These are phyloP conservation scores for Nomia melanderi DNA, from an alignment of 1,140 invertebrate species.

Conservation along the genomic window DNA sequence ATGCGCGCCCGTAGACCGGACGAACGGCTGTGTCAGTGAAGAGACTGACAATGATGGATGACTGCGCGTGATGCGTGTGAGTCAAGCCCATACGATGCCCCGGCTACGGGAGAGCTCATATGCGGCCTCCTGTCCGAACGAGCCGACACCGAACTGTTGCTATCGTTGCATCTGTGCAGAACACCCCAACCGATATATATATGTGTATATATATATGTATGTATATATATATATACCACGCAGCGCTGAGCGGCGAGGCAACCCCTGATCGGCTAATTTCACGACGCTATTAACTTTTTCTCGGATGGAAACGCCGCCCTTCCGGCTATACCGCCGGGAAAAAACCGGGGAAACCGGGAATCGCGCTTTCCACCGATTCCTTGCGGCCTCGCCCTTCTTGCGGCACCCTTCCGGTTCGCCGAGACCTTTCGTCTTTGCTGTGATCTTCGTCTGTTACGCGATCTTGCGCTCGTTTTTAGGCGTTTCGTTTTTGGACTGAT, in stretches of 20 bases:
- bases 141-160: constrained; percentile 75
- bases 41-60: constrained; percentile 80
- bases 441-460: too few relatives aligned
- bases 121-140: constrained; percentile 70
- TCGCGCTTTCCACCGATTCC: constrained; percentile 45
- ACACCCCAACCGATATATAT: constrained; percentile 71
- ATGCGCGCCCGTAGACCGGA: constrained; percentile 54
- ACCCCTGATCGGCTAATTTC: constrained; percentile 70
- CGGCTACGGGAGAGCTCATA: constrained; percentile 72
- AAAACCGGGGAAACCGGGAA: constrained; percentile 38
- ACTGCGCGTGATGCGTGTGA: constrained; percentile 77
- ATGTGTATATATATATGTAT: too few relatives aligned
- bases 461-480: too few relatives aligned
- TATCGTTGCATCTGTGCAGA: constrained; percentile 79
- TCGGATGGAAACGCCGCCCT: constrained; percentile 43
- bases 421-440: not conserved
- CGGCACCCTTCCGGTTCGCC: not conserved
- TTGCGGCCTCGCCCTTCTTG: constrained; percentile 20
- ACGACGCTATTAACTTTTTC: constrained; percentile 76
- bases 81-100: constrained; percentile 77
- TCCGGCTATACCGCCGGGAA: constrained; percentile 22
- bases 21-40: constrained; percentile 67
- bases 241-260: too few relatives aligned
- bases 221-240: too few relatives aligned
- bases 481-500: too few relatives aligned